A percentile compares a stretch with the other conserved stretches of the same genome.
Evolutionary conservation across 2,888 invertebrate species (phyloP).

Genomic region (Lissocephala sabroskyi): DNA sequence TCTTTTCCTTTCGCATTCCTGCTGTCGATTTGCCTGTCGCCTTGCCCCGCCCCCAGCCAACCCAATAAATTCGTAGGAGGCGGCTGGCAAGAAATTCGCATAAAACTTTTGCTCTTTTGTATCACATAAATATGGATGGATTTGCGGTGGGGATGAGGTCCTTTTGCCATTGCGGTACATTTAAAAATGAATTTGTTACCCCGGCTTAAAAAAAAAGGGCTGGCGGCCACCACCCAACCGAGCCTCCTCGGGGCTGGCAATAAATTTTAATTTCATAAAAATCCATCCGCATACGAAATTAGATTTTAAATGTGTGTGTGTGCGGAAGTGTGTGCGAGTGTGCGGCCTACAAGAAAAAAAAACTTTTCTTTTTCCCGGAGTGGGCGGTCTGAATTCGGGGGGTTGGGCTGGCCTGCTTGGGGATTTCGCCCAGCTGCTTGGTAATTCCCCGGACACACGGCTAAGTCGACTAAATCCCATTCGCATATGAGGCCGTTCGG

Average conservation of each 20-base stretch:
- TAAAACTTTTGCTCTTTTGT: slow-evolving; percentile 57
- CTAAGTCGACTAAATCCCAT: too few relatives aligned
- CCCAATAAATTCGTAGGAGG: slow-evolving; percentile 57
- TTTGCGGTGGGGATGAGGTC: slow-evolving; percentile 23
- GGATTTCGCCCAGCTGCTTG: too few relatives aligned
- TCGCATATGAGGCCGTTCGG: too few relatives aligned
- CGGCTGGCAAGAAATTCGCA: slow-evolving; percentile 51
- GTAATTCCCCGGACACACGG: too few relatives aligned
- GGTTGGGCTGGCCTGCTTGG: too few relatives aligned
- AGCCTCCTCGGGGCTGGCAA: slow-evolving; percentile 41
- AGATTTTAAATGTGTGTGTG: slow-evolving; percentile 36
- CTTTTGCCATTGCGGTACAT: slow-evolving; percentile 39
- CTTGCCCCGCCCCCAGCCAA: slow-evolving; percentile 24
- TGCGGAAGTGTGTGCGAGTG: too few relatives aligned
- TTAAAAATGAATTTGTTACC: slow-evolving; percentile 18
- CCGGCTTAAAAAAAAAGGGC: slow-evolving; percentile 11
- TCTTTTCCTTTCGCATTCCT: slow-evolving; percentile 9
- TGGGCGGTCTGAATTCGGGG: too few relatives aligned
- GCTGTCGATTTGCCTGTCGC: slow-evolving; percentile 1
- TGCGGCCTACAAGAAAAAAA: too few relatives aligned
- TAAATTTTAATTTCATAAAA: slow-evolving; percentile 59
- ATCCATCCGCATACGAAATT: slow-evolving; percentile 51
- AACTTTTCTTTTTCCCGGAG: too few relatives aligned
- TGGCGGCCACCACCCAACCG: not conserved
- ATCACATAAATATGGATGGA: slow-evolving; percentile 55